Conservation (phyloP, 1,140 invertebrate species). For the Hyles vespertilio region DNA sequence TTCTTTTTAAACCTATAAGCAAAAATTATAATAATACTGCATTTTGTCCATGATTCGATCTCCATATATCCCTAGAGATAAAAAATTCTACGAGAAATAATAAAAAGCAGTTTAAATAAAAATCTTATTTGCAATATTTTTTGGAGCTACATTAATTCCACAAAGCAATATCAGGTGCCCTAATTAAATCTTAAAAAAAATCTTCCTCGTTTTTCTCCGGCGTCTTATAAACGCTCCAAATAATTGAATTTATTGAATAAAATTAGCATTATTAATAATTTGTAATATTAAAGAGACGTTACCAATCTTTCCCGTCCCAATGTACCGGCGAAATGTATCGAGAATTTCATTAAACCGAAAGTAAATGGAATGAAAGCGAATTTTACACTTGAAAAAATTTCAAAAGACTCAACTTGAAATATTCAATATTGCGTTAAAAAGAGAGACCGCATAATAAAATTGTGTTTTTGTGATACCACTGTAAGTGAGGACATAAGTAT, state of each 20-base stretch:
- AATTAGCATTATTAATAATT: constrained; percentile 31
- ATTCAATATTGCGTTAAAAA: constrained; percentile 56
- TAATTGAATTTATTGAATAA: constrained; percentile 28
- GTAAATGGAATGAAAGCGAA: constrained; percentile 56
- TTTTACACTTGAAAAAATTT: constrained; percentile 59
- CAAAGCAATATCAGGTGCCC: no score
- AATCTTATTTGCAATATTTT: no score
- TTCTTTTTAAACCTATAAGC: no score
- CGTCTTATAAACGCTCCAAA: background rate
- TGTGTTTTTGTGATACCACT: constrained; percentile 35
- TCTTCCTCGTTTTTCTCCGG: no score
- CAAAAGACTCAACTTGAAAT: constrained; percentile 51
- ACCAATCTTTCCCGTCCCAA: constrained; percentile 6
- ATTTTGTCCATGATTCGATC: no score
- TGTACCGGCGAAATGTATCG: constrained; percentile 36
- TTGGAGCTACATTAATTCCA: no score
- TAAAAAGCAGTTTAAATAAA: no score
- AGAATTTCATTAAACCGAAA: constrained; percentile 61
- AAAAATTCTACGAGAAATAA: no score
- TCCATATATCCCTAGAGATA: no score
- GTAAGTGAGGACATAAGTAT: background rate
- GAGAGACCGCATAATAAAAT: constrained; percentile 56
- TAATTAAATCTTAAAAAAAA: no score
- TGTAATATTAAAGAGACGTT: constrained; percentile 19
- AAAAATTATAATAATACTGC: no score